Evolutionary conservation across 2,113 vertebrate species (phyloP).

Genomic region (Oreochromis tanganicae): DNA sequence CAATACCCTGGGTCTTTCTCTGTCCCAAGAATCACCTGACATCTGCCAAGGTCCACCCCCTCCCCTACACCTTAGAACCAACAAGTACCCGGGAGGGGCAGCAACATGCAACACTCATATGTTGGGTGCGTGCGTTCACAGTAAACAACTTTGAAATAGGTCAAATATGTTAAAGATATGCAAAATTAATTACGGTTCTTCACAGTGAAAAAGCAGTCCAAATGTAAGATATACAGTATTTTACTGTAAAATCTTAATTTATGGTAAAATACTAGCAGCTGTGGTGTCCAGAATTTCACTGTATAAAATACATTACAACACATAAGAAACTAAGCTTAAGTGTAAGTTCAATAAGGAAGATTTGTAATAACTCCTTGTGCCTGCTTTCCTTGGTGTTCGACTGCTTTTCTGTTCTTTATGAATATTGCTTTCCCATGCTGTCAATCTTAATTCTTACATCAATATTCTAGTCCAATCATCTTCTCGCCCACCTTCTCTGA

Average conservation of each 20-base stretch:
- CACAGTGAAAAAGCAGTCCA: background rate
- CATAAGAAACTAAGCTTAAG: background rate
- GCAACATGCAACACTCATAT: too few relatives aligned
- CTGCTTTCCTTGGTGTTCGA: background rate
- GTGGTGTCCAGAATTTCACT: background rate
- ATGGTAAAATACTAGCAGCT: background rate
- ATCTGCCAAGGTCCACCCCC: too few relatives aligned
- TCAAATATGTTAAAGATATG: background rate
- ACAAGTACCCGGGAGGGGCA: too few relatives aligned
- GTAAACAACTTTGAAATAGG: too few relatives aligned
- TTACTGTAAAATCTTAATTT: background rate
- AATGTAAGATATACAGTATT: background rate
- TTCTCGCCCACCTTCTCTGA: too few relatives aligned
- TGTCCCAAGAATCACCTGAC: too few relatives aligned
- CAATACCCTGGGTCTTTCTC: too few relatives aligned
- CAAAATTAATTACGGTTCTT: background rate
- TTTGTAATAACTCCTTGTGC: background rate
- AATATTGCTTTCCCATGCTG: background rate
- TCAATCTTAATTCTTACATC: background rate
- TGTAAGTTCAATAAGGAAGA: background rate
- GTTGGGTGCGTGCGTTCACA: too few relatives aligned
- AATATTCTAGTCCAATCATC: background rate
- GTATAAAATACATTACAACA: background rate
- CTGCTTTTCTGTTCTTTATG: background rate
- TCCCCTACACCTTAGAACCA: too few relatives aligned